Base-by-base conservation (phyloP, 1,140 invertebrate species). In the Elymnias hypermnestra region DNA sequence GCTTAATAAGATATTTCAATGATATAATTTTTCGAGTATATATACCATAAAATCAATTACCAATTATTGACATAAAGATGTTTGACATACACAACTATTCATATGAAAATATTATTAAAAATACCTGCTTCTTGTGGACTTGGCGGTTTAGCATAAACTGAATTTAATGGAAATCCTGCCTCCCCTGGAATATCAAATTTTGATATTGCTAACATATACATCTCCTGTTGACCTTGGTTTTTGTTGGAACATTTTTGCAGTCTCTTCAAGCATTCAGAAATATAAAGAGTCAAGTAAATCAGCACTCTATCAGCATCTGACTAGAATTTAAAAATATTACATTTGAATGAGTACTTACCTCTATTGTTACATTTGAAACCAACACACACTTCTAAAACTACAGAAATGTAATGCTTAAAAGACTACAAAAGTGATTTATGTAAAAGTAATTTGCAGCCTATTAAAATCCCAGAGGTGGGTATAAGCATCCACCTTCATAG, bases 281-380 rank as follows among this genome's bases (percentile, higher is more conserved):
- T 97, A 75, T 99, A 99, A n/a, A 99, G 85, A 0, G 97, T 99
- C 18, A 99, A 92, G 72, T 99, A 99, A 53, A 99, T 99, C 2
- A 99, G 87, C 17, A 98, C 95, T 70, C 98, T 90, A 77, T 99
- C 98, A 12, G 96, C 92, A 83, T 98, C 96, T 68, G 93, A 97
- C 94, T 97, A 85, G 33, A 90, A 90, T 54, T 6, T 55, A 67
- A 57, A 21, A 3, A 21, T 21, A 21, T 21, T 21, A 6, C 19
- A 21, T 6, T 21, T 21, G 6, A 4, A 21, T 21, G 6, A 4
- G 6, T 21, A 21, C 19, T 4, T 21, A 21, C 6, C 3, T 21
- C 3, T 21, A 21, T 21, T 21, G 19, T 21, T 21, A 4, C 19
- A 21, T 21, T 3, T 21, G 3, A 21, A 6, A 21, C 6, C 2